These are phyloP conservation scores for Laterallus jamaicensis DNA, from an alignment of 2,113 vertebrate species.

Conservation along the genomic window DNA sequence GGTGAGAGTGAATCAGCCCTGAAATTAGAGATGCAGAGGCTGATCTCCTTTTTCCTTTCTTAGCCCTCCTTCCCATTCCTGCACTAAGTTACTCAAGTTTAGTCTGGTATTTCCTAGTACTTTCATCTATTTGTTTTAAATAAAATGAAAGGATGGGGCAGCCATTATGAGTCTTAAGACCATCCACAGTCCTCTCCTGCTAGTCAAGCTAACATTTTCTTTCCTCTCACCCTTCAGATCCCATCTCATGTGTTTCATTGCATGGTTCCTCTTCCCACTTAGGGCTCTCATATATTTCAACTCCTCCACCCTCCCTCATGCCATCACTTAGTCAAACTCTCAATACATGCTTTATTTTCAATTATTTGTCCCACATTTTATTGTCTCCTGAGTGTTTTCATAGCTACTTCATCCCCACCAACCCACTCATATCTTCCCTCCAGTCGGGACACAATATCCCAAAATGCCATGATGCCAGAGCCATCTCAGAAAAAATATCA, in stretches of 20 bases:
- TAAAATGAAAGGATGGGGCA: not conserved
- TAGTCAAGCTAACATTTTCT: not conserved
- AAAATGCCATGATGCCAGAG: not conserved
- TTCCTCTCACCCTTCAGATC: not conserved
- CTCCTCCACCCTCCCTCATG: not conserved
- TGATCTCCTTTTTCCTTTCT: not conserved
- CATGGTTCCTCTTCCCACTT: not conserved
- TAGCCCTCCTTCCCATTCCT: not conserved
- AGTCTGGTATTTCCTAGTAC: not conserved
- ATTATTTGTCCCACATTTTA: not conserved
- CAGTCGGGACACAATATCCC: not conserved
- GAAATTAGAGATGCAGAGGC: not conserved
- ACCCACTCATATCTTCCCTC: not conserved
- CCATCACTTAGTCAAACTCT: not conserved
- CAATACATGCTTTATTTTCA: not conserved
- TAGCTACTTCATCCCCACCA: not conserved
- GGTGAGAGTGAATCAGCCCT: not conserved
- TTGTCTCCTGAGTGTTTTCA: not conserved
- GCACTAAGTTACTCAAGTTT: not conserved
- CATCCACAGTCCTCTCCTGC: not conserved
- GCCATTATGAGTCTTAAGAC: not conserved
- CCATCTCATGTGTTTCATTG: not conserved
- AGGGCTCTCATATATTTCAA: not conserved
- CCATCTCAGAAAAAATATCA: not conserved
- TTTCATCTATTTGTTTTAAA: not conserved